Evolutionary conservation across 2,797 vertebrate species (phyloP).

Genomic region (Oreonectes daqikongensis): DNA sequence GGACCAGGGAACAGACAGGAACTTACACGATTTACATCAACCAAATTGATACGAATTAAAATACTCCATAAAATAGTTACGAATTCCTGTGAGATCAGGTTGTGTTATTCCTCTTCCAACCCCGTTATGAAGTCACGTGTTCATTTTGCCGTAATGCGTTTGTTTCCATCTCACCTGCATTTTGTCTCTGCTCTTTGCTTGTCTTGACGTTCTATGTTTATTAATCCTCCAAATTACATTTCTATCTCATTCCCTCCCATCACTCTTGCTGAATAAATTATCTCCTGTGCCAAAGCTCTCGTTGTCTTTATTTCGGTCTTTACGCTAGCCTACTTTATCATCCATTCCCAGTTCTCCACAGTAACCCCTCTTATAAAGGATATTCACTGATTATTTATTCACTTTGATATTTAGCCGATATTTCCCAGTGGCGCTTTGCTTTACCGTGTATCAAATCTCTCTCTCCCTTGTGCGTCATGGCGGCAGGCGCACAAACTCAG

Average conservation of each 20-base stretch:
- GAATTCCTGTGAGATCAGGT: too few species aligned
- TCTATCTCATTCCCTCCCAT: slow-evolving; percentile 1
- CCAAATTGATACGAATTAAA: too few species aligned
- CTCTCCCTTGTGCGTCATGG: slow-evolving; percentile 50
- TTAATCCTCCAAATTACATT: slow-evolving; percentile 33
- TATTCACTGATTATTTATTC: slow-evolving; percentile 57
- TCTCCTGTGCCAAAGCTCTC: slow-evolving; percentile 1
- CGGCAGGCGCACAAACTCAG: slow-evolving; percentile 1
- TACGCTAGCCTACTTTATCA: slow-evolving; percentile 34
- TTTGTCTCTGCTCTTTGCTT: background rate
- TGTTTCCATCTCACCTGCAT: background rate
- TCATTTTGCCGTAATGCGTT: background rate
- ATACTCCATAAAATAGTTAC: too few species aligned
- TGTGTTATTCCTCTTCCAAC: too few species aligned
- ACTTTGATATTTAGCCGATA: slow-evolving; percentile 51
- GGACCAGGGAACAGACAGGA: too few species aligned
- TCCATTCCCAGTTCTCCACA: slow-evolving; percentile 36
- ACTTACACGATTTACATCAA: too few species aligned
- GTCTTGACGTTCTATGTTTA: slow-evolving; percentile 4
- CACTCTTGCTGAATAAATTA: slow-evolving; percentile 23
- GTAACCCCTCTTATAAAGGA: slow-evolving; percentile 51
- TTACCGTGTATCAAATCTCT: slow-evolving; percentile 49
- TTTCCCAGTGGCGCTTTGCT: slow-evolving; percentile 52
- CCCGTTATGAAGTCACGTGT: background rate
- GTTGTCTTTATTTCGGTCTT: slow-evolving; percentile 18